Evolutionary conservation across 2,113 vertebrate species (phyloP).

Genomic region (Hydropotes inermis): DNA sequence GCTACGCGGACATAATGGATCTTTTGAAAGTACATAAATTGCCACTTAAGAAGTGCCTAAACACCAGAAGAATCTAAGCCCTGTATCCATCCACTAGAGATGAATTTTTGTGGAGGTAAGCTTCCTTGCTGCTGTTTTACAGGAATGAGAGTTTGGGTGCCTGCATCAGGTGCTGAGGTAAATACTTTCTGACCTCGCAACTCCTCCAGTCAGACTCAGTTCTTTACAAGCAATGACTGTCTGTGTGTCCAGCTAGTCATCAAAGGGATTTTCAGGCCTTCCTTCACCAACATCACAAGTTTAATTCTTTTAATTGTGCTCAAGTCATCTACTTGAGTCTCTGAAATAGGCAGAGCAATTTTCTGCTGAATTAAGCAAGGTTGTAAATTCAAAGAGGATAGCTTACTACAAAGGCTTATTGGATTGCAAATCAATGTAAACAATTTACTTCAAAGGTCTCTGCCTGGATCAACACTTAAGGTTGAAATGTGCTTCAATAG

Average conservation of each 20-base stretch:
- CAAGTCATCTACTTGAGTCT: background rate
- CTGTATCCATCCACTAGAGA: background rate
- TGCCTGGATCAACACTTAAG: background rate
- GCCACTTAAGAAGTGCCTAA: background rate
- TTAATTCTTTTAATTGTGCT: conserved; percentile 14
- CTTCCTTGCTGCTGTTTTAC: background rate
- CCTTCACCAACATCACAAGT: background rate
- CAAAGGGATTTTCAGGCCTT: background rate
- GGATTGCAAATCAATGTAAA: conserved; percentile 65
- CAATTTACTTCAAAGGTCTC: conserved; percentile 57
- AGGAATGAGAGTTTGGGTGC: background rate
- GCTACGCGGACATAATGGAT: background rate
- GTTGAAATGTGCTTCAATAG: conserved; percentile 22
- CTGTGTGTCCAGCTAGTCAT: background rate
- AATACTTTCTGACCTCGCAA: background rate
- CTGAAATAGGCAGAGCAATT: conserved; percentile 40
- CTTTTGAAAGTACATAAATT: background rate
- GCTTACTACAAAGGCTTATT: conserved; percentile 44
- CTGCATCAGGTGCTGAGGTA: rapidly evolving
- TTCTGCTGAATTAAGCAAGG: conserved; percentile 67
- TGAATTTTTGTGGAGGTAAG: background rate
- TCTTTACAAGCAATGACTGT: background rate
- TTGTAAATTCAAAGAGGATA: conserved; percentile 51
- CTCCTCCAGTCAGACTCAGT: background rate
- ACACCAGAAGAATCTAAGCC: background rate